Evolutionary conservation across 2,113 vertebrate species (phyloP), one percentile per base, ranked within the genome.

Genomic region (Archocentrus centrarchus): DNA sequence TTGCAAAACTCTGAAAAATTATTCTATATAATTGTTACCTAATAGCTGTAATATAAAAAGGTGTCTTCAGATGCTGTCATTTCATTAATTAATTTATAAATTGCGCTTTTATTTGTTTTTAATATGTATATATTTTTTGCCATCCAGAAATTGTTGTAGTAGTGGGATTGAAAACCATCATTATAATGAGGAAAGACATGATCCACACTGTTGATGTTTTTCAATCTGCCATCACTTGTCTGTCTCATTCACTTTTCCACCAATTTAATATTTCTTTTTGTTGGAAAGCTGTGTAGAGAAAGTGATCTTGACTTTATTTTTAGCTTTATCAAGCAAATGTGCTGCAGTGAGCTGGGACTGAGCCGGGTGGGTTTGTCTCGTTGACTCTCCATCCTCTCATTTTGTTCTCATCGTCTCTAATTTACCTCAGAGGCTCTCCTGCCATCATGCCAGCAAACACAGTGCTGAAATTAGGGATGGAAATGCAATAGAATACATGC

Each of bases 351-450:
- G 47, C 58, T 62, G 39, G 7, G 44, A 66, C 37, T 53, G 59
- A 81, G 59, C 77, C 30, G 3, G 24, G 22, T n/a, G 76, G 80
- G 7, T 70, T 85, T 80, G 24, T 88, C 77, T 80, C 75, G 70
- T 88, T 77, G 60, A 84, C 82, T 86, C 84, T 86, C 63, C 83
- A 82, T 85, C 77, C 35, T 59, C 27, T 91, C 63, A 84, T 87
- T 86, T 87, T 87, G 59, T 86, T 55, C 53, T 84, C 82, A 86
- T 91, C 78, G 53, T 82, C 62, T 79, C 79, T 86, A 83, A 87
- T 88, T 91, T 90, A 80, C 88, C 75, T 90, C 75, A 61, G 73
- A 88, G 87, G 62, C 27, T 87, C 85, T 62, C 39, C 59, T 79
- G 62, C 63, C 30, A 11, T 82, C 61, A 70, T 79, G 77, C 81